Evolutionary conservation across 2,113 vertebrate genomes (phyloP), one percentile per base, ranked within the genome.

Genomic region (Phrynosoma blainvillii): DNA sequence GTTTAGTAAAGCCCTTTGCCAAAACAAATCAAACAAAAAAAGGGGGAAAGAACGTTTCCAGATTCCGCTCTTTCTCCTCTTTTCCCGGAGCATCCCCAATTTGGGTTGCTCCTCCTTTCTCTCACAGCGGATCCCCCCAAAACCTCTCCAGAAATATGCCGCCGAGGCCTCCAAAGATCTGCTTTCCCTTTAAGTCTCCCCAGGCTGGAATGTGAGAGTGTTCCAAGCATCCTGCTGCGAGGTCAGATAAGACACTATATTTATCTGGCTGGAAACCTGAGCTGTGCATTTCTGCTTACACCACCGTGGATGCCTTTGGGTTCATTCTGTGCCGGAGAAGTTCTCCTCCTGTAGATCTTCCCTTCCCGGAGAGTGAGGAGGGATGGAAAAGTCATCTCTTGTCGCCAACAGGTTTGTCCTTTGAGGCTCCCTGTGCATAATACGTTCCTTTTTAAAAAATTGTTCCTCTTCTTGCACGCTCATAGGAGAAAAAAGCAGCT

Each of bases 181-280:
- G 79, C 84, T 95, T 92, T 92, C 95, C 96, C 97, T 97, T 97
- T 97, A 97, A 97, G 93, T 93, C 92, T 95, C 87, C 77, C 86
- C 0, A 4, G 68, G 92, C 90, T 95, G 96, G 96, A 96, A 96
- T 96, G 95, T n/a, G 79, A 96, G 94, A 91, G 93, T 90, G 79
- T 91, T 89, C 93, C 88, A 20, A 91, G 65, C 93, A 87, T 95
- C 93, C 95, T 85, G 93, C 95, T 85, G 86, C n/a, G 96, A 97
- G 96, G 96, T 96, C 97, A 97, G 96, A 97, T 97, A 97, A 97
- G 96, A 95, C 95, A 93, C 96, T 97, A 97, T 97, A 97, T 97
- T 96, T 97, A 97, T 96, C 95, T 65, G 92, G 86, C 85, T 1
- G 1, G 96, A 95, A 97, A 97, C 96, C 95, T 88, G 96, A 97